A percentile compares a stretch with the other conserved stretches of the same genome.
Conservation (phyloP, 2,113 vertebrate species). For the Nibea albiflora region DNA sequence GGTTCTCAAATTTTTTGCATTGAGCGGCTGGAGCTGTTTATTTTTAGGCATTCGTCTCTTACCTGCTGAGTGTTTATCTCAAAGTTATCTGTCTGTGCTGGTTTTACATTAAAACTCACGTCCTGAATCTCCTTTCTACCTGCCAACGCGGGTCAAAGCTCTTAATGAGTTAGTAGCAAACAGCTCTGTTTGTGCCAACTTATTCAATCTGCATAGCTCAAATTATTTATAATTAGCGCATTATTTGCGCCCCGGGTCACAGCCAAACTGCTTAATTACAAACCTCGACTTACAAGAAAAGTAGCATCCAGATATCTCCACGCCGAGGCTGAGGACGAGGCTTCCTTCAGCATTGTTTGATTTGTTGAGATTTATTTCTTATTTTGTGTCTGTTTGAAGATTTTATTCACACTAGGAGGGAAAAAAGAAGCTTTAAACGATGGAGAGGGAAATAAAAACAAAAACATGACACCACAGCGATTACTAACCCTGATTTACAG, state of each 20-base stretch:
- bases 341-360: background rate
- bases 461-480: background rate
- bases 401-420: background rate
- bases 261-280: slow-evolving; percentile 57
- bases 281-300: slow-evolving; percentile 45
- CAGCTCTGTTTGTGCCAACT: slow-evolving; percentile 46
- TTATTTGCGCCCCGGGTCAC: slow-evolving; percentile 61
- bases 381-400: background rate
- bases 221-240: slow-evolving; percentile 73
- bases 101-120: background rate
- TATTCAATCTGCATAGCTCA: slow-evolving; percentile 48
- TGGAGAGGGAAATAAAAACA: background rate
- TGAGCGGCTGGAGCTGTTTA: background rate
- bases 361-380: background rate
- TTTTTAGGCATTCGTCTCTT: slow-evolving; percentile 11
- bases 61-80: slow-evolving; percentile 3
- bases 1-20: slow-evolving; percentile 29
- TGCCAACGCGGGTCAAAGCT: background rate
- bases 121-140: background rate
- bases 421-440: background rate
- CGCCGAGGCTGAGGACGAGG: background rate
- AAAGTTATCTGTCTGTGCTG: too few relatives aligned
- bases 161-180: slow-evolving; percentile 43
- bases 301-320: background rate
- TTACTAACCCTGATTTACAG: background rate